These are phyloP conservation scores for Thymelicus acteon DNA, from an alignment of 2,888 invertebrate species.

Conservation along the genomic window DNA sequence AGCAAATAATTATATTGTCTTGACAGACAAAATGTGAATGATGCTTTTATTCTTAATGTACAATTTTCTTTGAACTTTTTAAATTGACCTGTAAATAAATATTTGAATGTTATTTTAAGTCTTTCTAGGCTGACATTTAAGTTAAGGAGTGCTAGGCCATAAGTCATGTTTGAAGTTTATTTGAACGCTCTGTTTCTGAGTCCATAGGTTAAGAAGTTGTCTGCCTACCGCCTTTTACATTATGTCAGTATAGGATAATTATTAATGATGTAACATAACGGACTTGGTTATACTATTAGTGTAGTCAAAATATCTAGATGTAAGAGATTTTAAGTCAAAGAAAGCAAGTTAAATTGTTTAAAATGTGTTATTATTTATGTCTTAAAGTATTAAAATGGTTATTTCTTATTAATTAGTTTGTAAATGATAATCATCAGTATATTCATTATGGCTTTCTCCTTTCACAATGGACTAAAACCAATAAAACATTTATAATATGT, in stretches of 20 bases:
- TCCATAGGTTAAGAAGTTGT: conserved; percentile 79
- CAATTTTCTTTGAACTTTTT: conserved; percentile 29
- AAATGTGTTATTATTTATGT: conserved; percentile 85
- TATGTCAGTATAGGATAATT: conserved; percentile 80
- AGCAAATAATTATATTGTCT: conserved; percentile 21
- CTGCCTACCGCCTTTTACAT: conserved; percentile 84
- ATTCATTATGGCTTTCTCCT: conserved; percentile 67
- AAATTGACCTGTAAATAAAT: conserved; percentile 32
- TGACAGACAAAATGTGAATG: not conserved
- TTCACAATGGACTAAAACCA: conserved; percentile 70
- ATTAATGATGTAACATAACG: conserved; percentile 77
- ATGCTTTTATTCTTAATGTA: conserved; percentile 27
- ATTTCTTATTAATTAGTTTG: conserved; percentile 85
- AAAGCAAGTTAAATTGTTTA: conserved; percentile 85
- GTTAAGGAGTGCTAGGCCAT: conserved; percentile 23
- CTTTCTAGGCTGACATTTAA: conserved; percentile 34
- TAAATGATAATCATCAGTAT: conserved; percentile 80
- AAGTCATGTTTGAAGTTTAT: conserved; percentile 14
- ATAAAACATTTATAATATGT: conserved; percentile 60
- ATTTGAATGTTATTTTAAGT: conserved; percentile 30
- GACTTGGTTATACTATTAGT: conserved; percentile 84
- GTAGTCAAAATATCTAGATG: conserved; percentile 77
- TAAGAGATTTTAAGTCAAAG: conserved; percentile 85
- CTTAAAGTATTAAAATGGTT: conserved; percentile 85
- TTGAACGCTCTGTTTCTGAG: conserved; percentile 77